Evolutionary conservation across 2,888 invertebrate species (phyloP), one percentile per base, ranked within the genome.

Genomic region (Stegana nigrithorax): DNA sequence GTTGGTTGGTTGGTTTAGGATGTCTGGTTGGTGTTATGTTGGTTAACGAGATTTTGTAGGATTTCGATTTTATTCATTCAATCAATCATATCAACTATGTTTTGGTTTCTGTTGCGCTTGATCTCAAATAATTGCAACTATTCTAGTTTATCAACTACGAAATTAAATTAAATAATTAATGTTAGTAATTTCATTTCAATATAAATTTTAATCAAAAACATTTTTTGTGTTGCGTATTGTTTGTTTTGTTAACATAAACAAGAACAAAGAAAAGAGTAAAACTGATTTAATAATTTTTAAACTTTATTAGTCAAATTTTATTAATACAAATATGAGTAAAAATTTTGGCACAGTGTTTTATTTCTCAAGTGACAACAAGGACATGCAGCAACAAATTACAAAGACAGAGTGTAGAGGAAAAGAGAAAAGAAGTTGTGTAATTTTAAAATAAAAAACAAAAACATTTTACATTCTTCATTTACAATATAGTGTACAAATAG

Each of bases 51-150:
- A 51, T 36, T 50, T 58, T 58, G 53, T 63, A 67, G 36, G 61
- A 12, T 27, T 27, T 21, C 36, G 32, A 47, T 59, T 36, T 75
- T 67, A 68, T 69, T 73, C 66, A 69, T 74, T 67, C 66, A 70
- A 65, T 69, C 70, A 75, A 75, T 72, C 19, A 53, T 75, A 73
- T 71, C 27, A 53, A 51, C 19, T 26, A 53, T 42, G 39, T 60
- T 51, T 26, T 8, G 26, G 42, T 36, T 51, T 39, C 25, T 25
- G 14, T 51, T 51, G 75, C 73, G 67, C 68, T 73, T 66, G 65
- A 66, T 62, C 42, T 32, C 53, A n/a, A 47, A n/a, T 12, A 23
- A 17, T 47, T 47, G 21, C 47, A 47, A 47, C 21, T n/a, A n/a
- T n/a, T n/a, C n/a, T 47, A 47, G 25, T 47, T 47, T 21, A 47